Evolutionary conservation across 2,797 vertebrate species (phyloP), one percentile per base, ranked within the genome.

Genomic region (Clarias fuscus): DNA sequence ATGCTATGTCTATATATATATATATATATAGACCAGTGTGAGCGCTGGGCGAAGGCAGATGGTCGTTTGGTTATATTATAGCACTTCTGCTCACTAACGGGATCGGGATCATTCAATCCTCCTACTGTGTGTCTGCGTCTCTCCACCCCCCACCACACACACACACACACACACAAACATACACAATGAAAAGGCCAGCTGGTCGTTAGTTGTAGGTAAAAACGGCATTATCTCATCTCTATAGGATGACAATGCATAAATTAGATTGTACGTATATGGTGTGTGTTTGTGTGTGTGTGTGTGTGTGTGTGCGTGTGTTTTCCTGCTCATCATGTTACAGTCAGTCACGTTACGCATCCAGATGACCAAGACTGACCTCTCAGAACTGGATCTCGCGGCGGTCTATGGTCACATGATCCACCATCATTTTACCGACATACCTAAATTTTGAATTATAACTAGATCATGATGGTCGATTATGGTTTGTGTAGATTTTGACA

Each of bases 161-260:
- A 84, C 88, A 85, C 82, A 81, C 22, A 59, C 48, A 56, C 56
- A 59, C 82, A 87, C 85, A 64, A n/a, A 70, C 80, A 87, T 80
- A 78, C 85, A 87, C 84, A 86, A 84, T 84, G 62, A 85, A 58
- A 85, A 40, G 76, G 87, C 78, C 90, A 89, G 87, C 83, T 89
- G 88, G 73, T 86, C 73, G 86, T 87, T 85, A 85, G 75, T 81
- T 81, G 83, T 88, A 86, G 88, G 85, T 90, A 87, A 83, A 90
- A 90, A 87, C 11, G 7, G 20, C 22, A 4, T 84, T 64, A 82
- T 84, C 71, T 82, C 70, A 82, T 85, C 70, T 89, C 85, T 90
- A 87, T 88, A 89, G 40, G 83, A 71, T 87, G 86, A 85, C 84
- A 85, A 86, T 88, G 78, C 84, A 77, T 64, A 88, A 90, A 90